Percentiles rank a stretch among this genome's conserved stretches.
Evolutionary conservation across 2,113 vertebrate genomes (phyloP).

Genomic region (Proteles cristata): DNA sequence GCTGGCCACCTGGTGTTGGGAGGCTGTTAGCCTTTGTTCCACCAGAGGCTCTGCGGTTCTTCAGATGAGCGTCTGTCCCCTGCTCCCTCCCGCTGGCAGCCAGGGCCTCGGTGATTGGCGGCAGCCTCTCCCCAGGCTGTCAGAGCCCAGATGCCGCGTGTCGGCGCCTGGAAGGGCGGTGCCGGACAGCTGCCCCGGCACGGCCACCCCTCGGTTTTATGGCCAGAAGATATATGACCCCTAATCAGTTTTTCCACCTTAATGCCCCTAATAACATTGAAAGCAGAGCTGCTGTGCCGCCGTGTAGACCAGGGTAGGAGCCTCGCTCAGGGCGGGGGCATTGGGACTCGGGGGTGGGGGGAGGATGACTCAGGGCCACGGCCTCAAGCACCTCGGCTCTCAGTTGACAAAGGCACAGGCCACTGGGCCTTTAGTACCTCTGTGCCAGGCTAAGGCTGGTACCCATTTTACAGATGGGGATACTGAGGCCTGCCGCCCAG

Average conservation of each 20-base stretch:
- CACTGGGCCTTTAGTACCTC: neutral
- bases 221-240: constrained; percentile 37
- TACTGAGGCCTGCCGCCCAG: neutral
- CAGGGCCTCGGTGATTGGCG: neutral
- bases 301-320: neutral
- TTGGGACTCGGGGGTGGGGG: too few relatives aligned
- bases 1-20: neutral
- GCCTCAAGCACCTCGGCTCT: neutral
- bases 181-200: constrained; percentile 33
- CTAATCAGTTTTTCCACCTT: constrained; percentile 43
- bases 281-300: neutral
- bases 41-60: neutral
- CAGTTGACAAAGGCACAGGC: neutral
- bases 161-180: constrained; percentile 51
- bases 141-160: neutral
- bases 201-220: neutral
- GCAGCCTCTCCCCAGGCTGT: neutral
- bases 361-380: neutral
- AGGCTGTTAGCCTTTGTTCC: constrained; percentile 51
- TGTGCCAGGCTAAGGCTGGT: too few relatives aligned
- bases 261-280: neutral
- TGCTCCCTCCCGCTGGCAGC: neutral
- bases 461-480: neutral
- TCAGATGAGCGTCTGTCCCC: neutral
- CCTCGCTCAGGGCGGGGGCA: neutral